Evolutionary conservation across 2,797 vertebrate genomes (phyloP).

Genomic region (Myotis vivesi): DNA sequence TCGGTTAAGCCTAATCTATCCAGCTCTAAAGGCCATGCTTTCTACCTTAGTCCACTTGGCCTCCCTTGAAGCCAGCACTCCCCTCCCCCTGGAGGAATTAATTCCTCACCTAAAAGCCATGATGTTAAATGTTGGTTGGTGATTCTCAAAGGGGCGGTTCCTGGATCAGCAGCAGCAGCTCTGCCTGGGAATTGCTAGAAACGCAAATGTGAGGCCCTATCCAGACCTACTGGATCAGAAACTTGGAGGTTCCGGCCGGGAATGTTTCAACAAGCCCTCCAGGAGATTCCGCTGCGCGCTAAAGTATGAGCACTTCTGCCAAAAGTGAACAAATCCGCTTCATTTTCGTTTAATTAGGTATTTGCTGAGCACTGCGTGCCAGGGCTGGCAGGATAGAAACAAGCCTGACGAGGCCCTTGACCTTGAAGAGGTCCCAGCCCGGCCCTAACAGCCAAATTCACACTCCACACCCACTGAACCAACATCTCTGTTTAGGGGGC

Average conservation of each 20-base stretch:
- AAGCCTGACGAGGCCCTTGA: neutral
- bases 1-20: neutral
- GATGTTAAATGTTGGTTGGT: neutral
- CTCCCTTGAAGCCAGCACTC: neutral
- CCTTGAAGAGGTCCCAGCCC: neutral
- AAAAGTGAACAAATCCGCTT: neutral
- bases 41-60: neutral
- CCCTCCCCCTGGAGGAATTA: neutral
- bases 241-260: fast-evolving
- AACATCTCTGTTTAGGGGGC: neutral
- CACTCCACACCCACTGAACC: neutral
- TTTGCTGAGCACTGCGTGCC: neutral
- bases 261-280: neutral
- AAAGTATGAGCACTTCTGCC: neutral
- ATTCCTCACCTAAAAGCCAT: neutral
- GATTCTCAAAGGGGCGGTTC: neutral
- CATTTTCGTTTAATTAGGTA: neutral
- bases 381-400: neutral
- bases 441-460: neutral
- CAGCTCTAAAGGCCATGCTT: neutral
- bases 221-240: neutral
- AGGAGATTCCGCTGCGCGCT: neutral
- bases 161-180: neutral
- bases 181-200: neutral
- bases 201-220: neutral